Evolutionary conservation across 2,113 vertebrate species (phyloP).

Genomic region (Tretioscincus oriximinensis): DNA sequence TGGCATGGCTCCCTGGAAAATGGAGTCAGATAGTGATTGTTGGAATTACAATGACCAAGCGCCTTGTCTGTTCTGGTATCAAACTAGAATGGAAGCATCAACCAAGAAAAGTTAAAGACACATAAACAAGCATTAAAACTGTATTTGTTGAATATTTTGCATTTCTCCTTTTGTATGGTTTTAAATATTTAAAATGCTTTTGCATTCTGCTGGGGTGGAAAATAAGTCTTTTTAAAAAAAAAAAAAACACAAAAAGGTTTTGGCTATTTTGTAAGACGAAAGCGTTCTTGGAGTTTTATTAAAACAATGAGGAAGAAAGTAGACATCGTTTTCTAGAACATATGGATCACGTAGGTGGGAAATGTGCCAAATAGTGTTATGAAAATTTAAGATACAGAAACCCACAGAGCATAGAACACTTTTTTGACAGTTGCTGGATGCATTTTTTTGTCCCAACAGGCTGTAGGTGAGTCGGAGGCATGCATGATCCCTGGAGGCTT

Average conservation of each 20-base stretch:
- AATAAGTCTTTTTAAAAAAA: slow-evolving; percentile 18
- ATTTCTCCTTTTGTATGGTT: neutral
- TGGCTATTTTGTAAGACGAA: neutral
- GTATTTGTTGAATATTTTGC: neutral
- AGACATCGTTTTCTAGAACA: neutral
- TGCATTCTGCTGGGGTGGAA: slow-evolving; percentile 1
- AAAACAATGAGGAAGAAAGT: neutral
- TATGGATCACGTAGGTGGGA: neutral
- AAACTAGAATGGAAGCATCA: slow-evolving; percentile 32
- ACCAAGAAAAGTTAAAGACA: neutral
- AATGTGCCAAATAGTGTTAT: neutral
- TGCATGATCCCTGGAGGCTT: slow-evolving; percentile 87
- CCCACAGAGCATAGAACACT: neutral
- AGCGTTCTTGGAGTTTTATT: rapidly evolving
- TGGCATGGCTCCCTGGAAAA: slow-evolving; percentile 41
- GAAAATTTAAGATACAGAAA: neutral
- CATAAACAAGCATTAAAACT: neutral
- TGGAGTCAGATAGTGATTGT: slow-evolving; percentile 20
- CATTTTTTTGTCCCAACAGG: slow-evolving; percentile 71
- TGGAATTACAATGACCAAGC: slow-evolving; percentile 16
- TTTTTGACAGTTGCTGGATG: too few relatives aligned
- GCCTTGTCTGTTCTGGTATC: neutral
- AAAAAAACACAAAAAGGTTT: neutral
- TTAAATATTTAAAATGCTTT: neutral
- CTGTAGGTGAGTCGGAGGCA: slow-evolving; percentile 84